Evolutionary conservation across 1,140 invertebrate species (phyloP), one percentile per base, ranked within the genome.

Genomic region (Ditylenchus dipsaci): DNA sequence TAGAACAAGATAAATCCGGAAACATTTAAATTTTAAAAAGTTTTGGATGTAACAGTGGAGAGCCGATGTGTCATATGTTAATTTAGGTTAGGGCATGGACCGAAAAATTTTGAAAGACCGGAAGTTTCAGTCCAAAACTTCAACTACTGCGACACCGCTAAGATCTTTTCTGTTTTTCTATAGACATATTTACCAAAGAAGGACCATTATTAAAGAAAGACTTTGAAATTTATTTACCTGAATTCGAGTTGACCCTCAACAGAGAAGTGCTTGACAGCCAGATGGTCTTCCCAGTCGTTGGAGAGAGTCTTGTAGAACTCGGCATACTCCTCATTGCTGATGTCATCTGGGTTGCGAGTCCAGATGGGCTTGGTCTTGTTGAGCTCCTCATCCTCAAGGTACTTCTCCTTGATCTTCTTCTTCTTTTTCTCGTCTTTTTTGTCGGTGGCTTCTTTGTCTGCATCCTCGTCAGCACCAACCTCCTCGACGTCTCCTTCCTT

Each of bases 321-420:
- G 68, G 92, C 94, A 84, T 98, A 98, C 84, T 98, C 95, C 62
- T 97, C 93, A 78, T 94, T 90, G 53, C 89, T 91, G 80, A 98
- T 97, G 78, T 97, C 94, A 86, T 97, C 93, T 45, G 93, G 90
- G 81, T 97, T 97, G 74, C 95, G 88, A 1, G 94, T 97, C 95
- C 95, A 98, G 79, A 98, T 90, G 9, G 95, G 95, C 85, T 97
- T 98, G 7, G 93, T 97, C 83, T 97, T 97, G 87, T 98, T 97
- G n/a, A 97, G 83, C 82, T 97, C 93, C 84, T 97, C 95, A 85
- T 96, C 93, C 82, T 97, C 95, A 26, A 89, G 91, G 85, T 97
- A 97, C 79, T 95, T 97, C 82, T 97, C 95, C 84, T 81, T 83
- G 27, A 91, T 94, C 85, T 93, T 94, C 88, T 92, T 95, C 83